Percentiles rank a stretch among this genome's conserved stretches.
Evolutionary conservation across 2,797 vertebrate species (phyloP).

Genomic region (Eulemur coronatus): DNA sequence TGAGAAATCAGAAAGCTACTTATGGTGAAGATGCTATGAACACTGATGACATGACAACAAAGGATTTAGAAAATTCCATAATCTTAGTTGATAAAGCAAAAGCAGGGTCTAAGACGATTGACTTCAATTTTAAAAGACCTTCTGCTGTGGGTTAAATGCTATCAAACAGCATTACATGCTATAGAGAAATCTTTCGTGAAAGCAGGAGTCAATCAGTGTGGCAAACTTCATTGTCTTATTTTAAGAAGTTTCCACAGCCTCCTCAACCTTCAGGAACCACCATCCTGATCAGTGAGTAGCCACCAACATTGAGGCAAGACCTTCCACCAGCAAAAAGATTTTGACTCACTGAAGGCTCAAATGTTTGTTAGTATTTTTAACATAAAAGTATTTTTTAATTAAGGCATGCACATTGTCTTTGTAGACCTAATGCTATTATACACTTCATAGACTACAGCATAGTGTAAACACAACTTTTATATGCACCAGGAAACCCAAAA

Average conservation of each 20-base stretch:
- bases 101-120: not conserved
- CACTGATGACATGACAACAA: not conserved
- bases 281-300: not conserved
- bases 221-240: not conserved
- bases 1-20: not conserved
- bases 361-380: not conserved
- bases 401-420: not conserved
- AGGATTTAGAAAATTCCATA: not conserved
- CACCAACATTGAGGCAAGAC: not conserved
- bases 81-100: not conserved
- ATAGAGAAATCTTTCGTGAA: not conserved
- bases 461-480: not conserved
- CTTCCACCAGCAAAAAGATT: not conserved
- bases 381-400: not conserved
- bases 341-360: not conserved
- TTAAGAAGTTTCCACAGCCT: not conserved
- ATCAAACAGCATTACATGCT: not conserved
- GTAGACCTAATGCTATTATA: not conserved
- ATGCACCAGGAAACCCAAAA: not conserved
- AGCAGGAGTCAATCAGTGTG: not conserved
- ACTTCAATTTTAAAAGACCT: not conserved
- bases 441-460: not conserved
- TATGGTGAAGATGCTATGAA: not conserved
- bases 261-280: not conserved
- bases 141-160: not conserved